A percentile compares a stretch with the other conserved stretches of the same genome.
Conservation (phyloP, 1,140 invertebrate species). For the Drosophila lacteicornis region DNA sequence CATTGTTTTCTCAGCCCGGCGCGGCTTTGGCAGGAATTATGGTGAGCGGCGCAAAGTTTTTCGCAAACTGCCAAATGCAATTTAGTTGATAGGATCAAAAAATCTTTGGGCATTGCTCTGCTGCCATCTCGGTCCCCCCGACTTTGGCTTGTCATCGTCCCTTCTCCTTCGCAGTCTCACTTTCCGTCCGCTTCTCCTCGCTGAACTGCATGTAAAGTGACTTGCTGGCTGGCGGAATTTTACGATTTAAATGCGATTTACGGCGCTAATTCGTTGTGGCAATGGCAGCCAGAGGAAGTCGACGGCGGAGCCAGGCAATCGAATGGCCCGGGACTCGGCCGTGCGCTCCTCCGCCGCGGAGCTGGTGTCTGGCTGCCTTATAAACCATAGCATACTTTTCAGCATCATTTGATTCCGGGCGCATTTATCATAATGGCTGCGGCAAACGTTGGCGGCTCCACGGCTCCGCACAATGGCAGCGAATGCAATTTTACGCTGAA, state of each 20-base stretch:
- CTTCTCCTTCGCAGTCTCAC: slow-evolving; percentile 6
- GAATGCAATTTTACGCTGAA: slow-evolving; percentile 73
- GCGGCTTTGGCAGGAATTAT: slow-evolving; percentile 59
- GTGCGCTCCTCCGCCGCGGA: background rate
- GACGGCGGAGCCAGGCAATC: slow-evolving; percentile 52
- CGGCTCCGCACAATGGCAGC: slow-evolving; percentile 48
- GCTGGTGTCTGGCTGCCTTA: slow-evolving; percentile 34
- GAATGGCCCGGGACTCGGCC: slow-evolving; percentile 38
- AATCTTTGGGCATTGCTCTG: slow-evolving; percentile 65
- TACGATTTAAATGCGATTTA: slow-evolving; percentile 84
- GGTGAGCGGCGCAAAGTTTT: slow-evolving; percentile 69
- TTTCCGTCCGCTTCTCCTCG: background rate
- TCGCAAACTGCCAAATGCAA: slow-evolving; percentile 82
- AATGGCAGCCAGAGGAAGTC: slow-evolving; percentile 53
- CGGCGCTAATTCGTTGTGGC: slow-evolving; percentile 81
- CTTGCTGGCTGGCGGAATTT: slow-evolving; percentile 73
- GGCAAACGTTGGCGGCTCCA: slow-evolving; percentile 30
- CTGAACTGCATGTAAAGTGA: slow-evolving; percentile 70
- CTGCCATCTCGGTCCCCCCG: slow-evolving; percentile 20
- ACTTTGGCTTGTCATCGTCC: slow-evolving; percentile 42
- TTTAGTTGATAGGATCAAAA: slow-evolving; percentile 83
- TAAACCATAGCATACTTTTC: slow-evolving; percentile 73
- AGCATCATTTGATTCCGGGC: slow-evolving; percentile 73
- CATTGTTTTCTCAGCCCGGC: slow-evolving; percentile 43
- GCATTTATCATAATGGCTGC: slow-evolving; percentile 75